Conservation (phyloP, 2,888 invertebrate genomes). For the Athalia circularis region DNA sequence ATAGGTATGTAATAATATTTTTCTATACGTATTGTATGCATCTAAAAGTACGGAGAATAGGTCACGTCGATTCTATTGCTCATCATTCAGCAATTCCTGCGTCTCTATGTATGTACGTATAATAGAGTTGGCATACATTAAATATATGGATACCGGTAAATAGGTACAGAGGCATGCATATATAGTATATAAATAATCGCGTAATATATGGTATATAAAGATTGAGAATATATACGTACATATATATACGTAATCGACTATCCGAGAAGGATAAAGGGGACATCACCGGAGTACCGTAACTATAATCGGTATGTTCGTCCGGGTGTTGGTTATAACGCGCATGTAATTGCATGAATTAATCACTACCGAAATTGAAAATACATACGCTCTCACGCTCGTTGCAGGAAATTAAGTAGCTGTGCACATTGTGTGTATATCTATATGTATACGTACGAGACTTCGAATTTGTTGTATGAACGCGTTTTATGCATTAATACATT, state of each 20-base stretch:
- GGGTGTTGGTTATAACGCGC: background rate
- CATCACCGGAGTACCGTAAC: slow-evolving; percentile 16
- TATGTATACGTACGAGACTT: no score
- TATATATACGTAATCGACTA: background rate
- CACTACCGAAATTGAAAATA: background rate
- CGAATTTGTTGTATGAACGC: no score
- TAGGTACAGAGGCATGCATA: background rate
- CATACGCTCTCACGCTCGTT: background rate
- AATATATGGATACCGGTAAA: slow-evolving; percentile 1
- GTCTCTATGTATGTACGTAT: background rate
- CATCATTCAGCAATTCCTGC: slow-evolving; percentile 34
- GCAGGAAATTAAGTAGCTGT: no score
- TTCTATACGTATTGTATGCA: background rate
- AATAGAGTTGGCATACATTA: background rate
- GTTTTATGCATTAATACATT: no score
- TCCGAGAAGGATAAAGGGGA: slow-evolving; percentile 1
- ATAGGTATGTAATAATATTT: background rate
- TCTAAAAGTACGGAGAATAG: slow-evolving; percentile 8
- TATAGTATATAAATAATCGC: no score
- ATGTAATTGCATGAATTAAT: slow-evolving; percentile 6
- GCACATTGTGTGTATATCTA: no score
- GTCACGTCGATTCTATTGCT: slow-evolving; percentile 37
- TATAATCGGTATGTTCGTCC: slow-evolving; percentile 18
- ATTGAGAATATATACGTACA: background rate
- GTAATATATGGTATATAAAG: background rate